Evolutionary conservation across 2,888 invertebrate species (phyloP).

Genomic region (Masnerella sp.): DNA sequence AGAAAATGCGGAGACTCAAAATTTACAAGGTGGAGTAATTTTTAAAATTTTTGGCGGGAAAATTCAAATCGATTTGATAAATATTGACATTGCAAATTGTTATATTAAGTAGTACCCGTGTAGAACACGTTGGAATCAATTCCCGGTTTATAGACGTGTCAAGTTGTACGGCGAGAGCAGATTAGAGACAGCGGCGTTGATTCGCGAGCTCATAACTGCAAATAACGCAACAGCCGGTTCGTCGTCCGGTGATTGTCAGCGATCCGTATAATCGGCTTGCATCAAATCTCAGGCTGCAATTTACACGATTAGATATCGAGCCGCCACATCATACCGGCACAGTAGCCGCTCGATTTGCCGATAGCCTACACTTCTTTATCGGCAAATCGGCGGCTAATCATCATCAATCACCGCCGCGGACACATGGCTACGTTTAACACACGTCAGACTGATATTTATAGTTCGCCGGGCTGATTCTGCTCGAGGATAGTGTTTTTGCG

Average conservation of each 20-base stretch:
- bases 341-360: conserved; percentile 61
- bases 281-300: conserved; percentile 68
- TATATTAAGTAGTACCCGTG: too few relatives aligned
- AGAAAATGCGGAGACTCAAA: too few relatives aligned
- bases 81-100: too few relatives aligned
- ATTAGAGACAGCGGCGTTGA: conserved; percentile 35
- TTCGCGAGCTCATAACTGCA: conserved; percentile 39
- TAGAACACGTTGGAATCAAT: too few relatives aligned
- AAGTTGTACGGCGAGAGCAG: conserved; percentile 29
- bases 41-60: too few relatives aligned
- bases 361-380: conserved; percentile 74
- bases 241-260: conserved; percentile 41
- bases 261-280: conserved; percentile 68
- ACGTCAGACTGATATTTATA: conserved; percentile 59
- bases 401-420: conserved; percentile 75
- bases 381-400: conserved; percentile 76
- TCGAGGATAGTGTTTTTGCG: conserved; percentile 6
- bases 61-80: too few relatives aligned
- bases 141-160: conserved; percentile 21
- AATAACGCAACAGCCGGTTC: conserved; percentile 30
- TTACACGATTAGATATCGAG: conserved; percentile 73
- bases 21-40: too few relatives aligned
- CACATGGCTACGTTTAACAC: conserved; percentile 63
- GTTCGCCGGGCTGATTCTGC: conserved; percentile 19
- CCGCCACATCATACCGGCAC: conserved; percentile 68